A percentile compares a stretch with the other conserved stretches of the same genome.
Evolutionary conservation across 2,113 vertebrate genomes (phyloP).

Genomic region (Campylomormyrus numenius): DNA sequence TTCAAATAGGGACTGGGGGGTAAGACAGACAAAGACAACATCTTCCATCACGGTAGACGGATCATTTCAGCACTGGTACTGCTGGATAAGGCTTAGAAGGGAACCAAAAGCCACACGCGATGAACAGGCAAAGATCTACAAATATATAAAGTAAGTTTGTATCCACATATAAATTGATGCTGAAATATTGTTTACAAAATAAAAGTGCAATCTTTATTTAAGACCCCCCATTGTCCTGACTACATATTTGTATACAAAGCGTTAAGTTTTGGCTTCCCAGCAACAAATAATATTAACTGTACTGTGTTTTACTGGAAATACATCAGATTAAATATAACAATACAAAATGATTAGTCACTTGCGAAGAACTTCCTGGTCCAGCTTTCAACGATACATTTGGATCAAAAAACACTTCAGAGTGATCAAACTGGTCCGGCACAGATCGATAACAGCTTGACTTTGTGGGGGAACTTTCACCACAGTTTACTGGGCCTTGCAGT

Average conservation of each 20-base stretch:
- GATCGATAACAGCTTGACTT: constrained; percentile 58
- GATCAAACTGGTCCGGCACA: constrained; percentile 60
- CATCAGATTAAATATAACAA: background rate
- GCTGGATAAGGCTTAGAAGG: constrained; percentile 30
- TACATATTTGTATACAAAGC: background rate
- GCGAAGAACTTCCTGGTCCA: background rate
- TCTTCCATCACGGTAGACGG: constrained; percentile 35
- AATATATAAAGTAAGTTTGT: background rate
- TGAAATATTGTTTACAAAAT: background rate
- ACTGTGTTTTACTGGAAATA: background rate
- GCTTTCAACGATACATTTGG: background rate
- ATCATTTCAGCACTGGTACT: constrained; percentile 37
- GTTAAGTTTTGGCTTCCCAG: background rate
- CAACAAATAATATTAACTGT: background rate
- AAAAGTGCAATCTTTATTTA: background rate
- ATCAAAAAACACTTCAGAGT: constrained; percentile 35
- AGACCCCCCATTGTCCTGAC: background rate
- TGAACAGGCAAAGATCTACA: background rate
- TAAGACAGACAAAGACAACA: constrained; percentile 42
- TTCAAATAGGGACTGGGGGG: constrained; percentile 58
- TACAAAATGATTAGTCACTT: background rate
- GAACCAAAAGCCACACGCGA: background rate
- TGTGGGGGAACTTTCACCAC: constrained; percentile 38
- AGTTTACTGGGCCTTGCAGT: constrained; percentile 46
- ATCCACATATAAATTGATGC: background rate